Evolutionary conservation across 2,113 vertebrate species (phyloP).

Genomic region (Corynorhinus townsendii): DNA sequence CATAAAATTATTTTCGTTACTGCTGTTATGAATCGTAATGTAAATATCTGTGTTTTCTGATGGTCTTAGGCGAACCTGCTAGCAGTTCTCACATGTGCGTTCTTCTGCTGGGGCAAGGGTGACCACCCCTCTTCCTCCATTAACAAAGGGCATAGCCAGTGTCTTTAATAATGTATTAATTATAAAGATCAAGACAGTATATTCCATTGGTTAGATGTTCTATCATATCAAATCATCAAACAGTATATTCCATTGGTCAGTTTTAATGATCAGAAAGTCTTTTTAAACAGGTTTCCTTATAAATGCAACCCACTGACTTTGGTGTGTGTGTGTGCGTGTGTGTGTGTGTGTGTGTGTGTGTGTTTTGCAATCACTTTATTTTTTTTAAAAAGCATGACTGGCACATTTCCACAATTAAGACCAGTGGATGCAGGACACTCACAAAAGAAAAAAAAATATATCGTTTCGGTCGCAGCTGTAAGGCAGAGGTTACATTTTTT

Average conservation of each 20-base stretch:
- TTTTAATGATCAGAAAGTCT: neutral
- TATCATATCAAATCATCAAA: neutral
- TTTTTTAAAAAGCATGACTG: constrained; percentile 41
- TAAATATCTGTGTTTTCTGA: too few relatives aligned
- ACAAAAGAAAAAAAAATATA: constrained; percentile 69
- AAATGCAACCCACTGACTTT: neutral
- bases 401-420: constrained; percentile 73
- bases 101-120: too few relatives aligned
- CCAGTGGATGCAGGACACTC: constrained; percentile 72
- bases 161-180: too few relatives aligned
- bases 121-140: too few relatives aligned
- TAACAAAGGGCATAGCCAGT: too few relatives aligned
- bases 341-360: too few relatives aligned
- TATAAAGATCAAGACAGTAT: too few relatives aligned
- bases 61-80: too few relatives aligned
- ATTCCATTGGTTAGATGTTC: neutral
- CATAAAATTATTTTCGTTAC: too few relatives aligned
- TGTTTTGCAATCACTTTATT: neutral
- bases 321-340: neutral
- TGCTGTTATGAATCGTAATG: too few relatives aligned
- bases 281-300: neutral
- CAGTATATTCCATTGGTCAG: neutral
- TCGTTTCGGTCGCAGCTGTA: constrained; percentile 84
- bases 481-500: constrained; percentile 90
- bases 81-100: too few relatives aligned